phyloP scores from a whole-genome alignment of 2,797 vertebrate genomes.

The Malacoraja senta region DNA sequence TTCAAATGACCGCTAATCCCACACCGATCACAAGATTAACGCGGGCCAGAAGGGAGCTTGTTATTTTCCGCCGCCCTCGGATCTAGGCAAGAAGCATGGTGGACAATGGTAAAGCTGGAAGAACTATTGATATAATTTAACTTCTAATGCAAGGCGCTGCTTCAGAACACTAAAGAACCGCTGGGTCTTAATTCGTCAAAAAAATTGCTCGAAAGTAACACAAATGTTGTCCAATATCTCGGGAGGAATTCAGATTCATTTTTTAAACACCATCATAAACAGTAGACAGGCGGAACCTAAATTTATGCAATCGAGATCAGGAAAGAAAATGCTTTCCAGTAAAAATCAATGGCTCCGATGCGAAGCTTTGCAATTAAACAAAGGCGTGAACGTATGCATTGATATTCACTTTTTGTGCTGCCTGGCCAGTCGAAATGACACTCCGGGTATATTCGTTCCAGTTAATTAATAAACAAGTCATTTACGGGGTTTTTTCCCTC shows the following conservation, averaged over 20 bases:
- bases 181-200: background rate
- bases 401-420: background rate
- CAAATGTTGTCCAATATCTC: background rate
- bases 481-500: background rate
- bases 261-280: background rate
- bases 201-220: background rate
- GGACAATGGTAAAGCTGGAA: background rate
- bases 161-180: background rate
- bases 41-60: background rate
- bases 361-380: background rate
- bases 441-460: background rate
- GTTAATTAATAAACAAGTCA: background rate
- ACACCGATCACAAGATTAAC: background rate
- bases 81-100: background rate
- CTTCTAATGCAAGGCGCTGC: background rate
- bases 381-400: background rate
- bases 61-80: background rate
- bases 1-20: background rate
- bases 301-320: background rate
- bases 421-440: background rate
- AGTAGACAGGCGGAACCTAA: background rate
- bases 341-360: constrained; percentile 4
- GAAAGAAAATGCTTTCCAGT: constrained; percentile 17
- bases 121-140: background rate
- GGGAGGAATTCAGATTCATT: background rate